Evolutionary conservation across 30 jellyfish, hydroid and myxozoan genomes (phyloP).

Genomic region (Mastigias papua): DNA sequence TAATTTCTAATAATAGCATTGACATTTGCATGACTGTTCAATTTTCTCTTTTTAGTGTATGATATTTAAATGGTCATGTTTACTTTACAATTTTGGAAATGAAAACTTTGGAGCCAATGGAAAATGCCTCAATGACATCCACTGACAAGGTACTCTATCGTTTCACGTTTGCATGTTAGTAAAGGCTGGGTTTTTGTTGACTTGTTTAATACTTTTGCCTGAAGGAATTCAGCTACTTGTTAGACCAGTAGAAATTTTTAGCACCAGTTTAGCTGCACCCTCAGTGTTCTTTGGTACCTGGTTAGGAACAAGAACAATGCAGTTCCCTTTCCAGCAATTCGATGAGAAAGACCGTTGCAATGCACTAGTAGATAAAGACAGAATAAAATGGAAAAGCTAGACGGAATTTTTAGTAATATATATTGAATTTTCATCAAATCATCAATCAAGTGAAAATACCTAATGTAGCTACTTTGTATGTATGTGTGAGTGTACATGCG

Average conservation of each 20-base stretch:
- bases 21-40: too few species aligned
- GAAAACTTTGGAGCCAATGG: constrained; percentile 72
- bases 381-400: too few species aligned
- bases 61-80: constrained; percentile 7
- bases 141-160: constrained; percentile 40
- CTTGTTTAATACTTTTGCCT: background rate
- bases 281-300: background rate
- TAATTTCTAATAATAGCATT: too few species aligned
- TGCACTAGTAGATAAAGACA: too few species aligned
- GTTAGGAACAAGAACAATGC: background rate
- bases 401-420: too few species aligned
- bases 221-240: too few species aligned
- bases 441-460: background rate
- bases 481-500: background rate
- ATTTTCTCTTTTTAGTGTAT: background rate
- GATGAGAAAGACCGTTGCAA: too few species aligned
- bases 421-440: background rate
- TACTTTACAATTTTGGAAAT: constrained; percentile 8
- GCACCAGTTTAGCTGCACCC: background rate
- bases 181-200: background rate
- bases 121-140: constrained; percentile 62
- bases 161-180: too few species aligned
- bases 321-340: background rate
- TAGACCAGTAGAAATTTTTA: too few species aligned
- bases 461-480: background rate